Percentiles rank a stretch among this genome's conserved stretches.
Evolutionary conservation across 2,113 vertebrate genomes (phyloP).

Genomic region (Vimba vimba): DNA sequence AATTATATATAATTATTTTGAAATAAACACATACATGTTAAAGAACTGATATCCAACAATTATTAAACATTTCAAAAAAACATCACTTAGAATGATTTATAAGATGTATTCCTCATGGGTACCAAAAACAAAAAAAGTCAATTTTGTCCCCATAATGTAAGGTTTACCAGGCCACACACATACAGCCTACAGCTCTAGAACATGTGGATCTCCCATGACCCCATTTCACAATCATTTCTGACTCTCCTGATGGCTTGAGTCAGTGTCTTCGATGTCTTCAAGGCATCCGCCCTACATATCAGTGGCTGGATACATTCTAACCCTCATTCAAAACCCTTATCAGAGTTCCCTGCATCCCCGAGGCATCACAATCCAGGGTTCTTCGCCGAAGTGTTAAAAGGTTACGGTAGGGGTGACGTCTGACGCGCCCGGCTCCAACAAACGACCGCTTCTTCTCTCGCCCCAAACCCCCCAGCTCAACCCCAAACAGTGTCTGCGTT

Average conservation of each 20-base stretch:
- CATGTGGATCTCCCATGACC: conserved; percentile 26
- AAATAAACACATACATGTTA: no score
- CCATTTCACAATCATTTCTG: conserved; percentile 14
- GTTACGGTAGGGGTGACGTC: conserved; percentile 16
- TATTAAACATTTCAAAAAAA: neutral
- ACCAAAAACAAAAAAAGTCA: no score
- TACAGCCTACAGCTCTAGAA: neutral
- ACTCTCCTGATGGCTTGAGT: neutral
- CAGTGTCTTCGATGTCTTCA: conserved; percentile 6
- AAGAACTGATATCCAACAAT: neutral
- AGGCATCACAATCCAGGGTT: neutral
- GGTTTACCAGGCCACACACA: neutral
- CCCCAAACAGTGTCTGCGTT: conserved; percentile 44
- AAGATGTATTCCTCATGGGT: no score
- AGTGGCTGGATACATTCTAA: neutral
- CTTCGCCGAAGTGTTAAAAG: neutral
- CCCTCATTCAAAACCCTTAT: neutral
- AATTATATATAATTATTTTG: no score
- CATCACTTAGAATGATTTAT: no score
- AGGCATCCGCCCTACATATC: conserved; percentile 3
- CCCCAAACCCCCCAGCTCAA: conserved; percentile 1
- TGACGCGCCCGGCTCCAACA: conserved; percentile 40
- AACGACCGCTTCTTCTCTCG: conserved; percentile 37
- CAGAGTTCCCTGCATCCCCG: neutral
- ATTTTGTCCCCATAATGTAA: no score